Percentiles rank a stretch among this genome's conserved stretches.
phyloP scores from a whole-genome alignment of 2,113 vertebrate genomes.

The Chaetops frenatus region DNA sequence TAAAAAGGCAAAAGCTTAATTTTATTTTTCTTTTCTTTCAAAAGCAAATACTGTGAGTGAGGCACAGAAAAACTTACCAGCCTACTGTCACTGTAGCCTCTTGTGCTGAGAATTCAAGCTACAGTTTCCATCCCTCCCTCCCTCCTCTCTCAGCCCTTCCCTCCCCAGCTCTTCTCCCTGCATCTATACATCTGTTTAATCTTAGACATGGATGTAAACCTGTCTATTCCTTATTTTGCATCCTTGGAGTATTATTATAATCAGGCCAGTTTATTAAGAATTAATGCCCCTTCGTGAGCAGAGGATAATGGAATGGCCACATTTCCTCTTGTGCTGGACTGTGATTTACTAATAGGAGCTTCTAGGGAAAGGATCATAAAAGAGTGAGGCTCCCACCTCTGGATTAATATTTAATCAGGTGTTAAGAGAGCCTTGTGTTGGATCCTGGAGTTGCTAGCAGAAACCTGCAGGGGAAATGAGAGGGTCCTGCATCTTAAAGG shows the following conservation, averaged over 20 bases:
- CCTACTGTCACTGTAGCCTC: background rate
- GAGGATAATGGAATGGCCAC: conserved; percentile 62
- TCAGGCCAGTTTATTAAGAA: conserved; percentile 71
- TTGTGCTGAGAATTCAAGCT: background rate
- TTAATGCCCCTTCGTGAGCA: conserved; percentile 63
- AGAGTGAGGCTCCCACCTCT: conserved; percentile 40
- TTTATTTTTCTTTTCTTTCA: background rate
- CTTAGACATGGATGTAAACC: conserved; percentile 56
- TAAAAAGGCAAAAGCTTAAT: background rate
- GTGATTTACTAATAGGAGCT: conserved; percentile 69
- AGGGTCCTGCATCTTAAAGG: conserved; percentile 51
- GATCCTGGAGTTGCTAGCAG: conserved; percentile 36
- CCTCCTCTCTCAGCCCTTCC: background rate
- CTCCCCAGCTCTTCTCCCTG: background rate
- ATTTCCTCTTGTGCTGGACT: conserved; percentile 50
- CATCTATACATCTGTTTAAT: conserved; percentile 47
- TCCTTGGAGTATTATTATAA: conserved; percentile 59
- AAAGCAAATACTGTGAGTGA: background rate
- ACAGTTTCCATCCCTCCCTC: background rate
- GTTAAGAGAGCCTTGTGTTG: conserved; percentile 47
- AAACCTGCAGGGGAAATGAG: conserved; percentile 58
- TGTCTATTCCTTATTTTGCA: conserved; percentile 65
- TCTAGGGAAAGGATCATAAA: conserved; percentile 63
- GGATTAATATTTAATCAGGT: conserved; percentile 72
- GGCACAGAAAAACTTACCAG: background rate